Percentiles rank a stretch among this genome's conserved stretches.
These are phyloP conservation scores for Montipora foliosa DNA, from an alignment of 64 coral and sea anemone species.

Conservation along the genomic window DNA sequence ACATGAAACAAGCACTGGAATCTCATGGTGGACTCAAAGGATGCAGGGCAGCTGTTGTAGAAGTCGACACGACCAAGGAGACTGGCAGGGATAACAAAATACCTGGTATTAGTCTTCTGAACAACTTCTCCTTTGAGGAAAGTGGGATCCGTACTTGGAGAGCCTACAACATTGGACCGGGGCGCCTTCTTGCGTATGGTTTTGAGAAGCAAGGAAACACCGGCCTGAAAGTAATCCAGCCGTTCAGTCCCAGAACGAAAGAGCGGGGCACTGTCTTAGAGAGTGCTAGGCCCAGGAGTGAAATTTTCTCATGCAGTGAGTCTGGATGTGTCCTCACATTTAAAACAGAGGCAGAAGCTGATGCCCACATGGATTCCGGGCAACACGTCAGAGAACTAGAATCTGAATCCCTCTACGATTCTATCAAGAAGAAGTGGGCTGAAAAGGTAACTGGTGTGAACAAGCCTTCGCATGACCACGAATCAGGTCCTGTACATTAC, in stretches of 20 bases:
- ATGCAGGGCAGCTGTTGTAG: no score
- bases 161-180: no score
- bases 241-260: slow-evolving; percentile 53
- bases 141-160: slow-evolving; percentile 15
- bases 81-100: slow-evolving; percentile 11
- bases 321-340: slow-evolving; percentile 62
- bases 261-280: slow-evolving; percentile 13
- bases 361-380: no score
- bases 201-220: neutral
- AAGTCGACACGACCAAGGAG: no score
- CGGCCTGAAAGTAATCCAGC: slow-evolving; percentile 49
- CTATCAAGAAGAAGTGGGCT: no score
- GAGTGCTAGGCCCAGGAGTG: neutral
- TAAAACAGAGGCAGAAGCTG: no score
- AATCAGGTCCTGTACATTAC: no score
- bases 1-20: neutral
- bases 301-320: slow-evolving; percentile 50
- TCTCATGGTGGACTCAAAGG: no score
- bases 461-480: no score
- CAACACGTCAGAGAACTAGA: no score
- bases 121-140: neutral
- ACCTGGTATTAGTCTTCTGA: slow-evolving; percentile 17
- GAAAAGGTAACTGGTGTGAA: no score
- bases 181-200: neutral
- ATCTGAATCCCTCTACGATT: no score